phyloP scores from a whole-genome alignment of 1,140 invertebrate genomes.

The Diorhabda elongata region DNA sequence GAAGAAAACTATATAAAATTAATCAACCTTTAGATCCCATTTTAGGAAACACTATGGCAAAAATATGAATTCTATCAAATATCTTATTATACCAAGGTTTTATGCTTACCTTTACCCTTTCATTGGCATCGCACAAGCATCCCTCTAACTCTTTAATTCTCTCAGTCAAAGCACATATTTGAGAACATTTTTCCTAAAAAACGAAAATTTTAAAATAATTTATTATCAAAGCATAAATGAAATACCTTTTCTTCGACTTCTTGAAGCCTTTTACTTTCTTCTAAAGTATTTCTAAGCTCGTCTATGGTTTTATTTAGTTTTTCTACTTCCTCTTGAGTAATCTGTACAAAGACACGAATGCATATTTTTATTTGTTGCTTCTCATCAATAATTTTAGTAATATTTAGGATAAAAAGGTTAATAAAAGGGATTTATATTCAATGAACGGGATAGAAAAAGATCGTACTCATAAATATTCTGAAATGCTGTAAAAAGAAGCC shows the following conservation, averaged over 20 bases:
- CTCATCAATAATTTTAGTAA: too few relatives aligned
- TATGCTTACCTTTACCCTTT: background rate
- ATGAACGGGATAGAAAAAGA: too few relatives aligned
- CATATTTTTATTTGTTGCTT: background rate
- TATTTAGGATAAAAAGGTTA: too few relatives aligned
- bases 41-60: too few relatives aligned
- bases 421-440: too few relatives aligned
- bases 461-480: too few relatives aligned
- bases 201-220: background rate
- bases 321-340: slow-evolving; percentile 26
- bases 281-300: slow-evolving; percentile 23
- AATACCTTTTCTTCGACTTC: slow-evolving; percentile 29
- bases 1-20: too few relatives aligned
- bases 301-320: slow-evolving; percentile 27
- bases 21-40: too few relatives aligned
- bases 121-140: background rate
- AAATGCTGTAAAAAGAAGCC: too few relatives aligned
- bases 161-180: background rate
- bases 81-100: too few relatives aligned
- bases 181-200: background rate
- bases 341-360: slow-evolving; percentile 20
- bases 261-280: slow-evolving; percentile 20
- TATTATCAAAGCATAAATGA: background rate
- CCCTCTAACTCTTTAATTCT: background rate
- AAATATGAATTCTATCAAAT: too few relatives aligned